A percentile compares a stretch with the other conserved stretches of the same genome.
Conservation (phyloP, 2,113 vertebrate genomes). For the Indicator maculatus region DNA sequence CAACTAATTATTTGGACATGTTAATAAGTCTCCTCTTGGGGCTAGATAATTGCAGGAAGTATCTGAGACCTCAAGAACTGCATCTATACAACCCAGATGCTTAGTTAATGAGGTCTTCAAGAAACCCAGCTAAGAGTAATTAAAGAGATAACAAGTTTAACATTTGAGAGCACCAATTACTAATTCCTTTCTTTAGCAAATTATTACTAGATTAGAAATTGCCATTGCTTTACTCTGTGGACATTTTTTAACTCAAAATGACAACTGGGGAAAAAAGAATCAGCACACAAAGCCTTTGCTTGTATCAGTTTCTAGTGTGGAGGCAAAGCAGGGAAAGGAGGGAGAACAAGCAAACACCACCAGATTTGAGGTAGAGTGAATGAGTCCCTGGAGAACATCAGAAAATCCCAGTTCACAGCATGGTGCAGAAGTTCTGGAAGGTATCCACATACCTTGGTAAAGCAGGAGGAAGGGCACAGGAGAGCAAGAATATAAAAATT, state of each 20-base stretch:
- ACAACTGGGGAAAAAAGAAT: accelerated
- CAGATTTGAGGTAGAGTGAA: not conserved
- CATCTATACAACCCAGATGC: conserved; percentile 19
- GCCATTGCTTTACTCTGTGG: not conserved
- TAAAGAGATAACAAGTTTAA: conserved; percentile 23
- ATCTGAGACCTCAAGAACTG: not conserved
- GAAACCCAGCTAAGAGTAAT: conserved; percentile 13
- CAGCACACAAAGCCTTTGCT: not conserved
- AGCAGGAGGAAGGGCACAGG: not conserved
- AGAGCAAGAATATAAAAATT: not conserved
- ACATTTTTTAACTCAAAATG: not conserved
- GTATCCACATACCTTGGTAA: not conserved
- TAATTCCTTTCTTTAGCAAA: not conserved
- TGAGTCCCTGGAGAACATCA: not conserved
- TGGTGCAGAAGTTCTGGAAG: not conserved
- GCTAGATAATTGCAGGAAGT: not conserved
- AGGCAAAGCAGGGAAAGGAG: not conserved
- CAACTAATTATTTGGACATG: not conserved
- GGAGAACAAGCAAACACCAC: not conserved
- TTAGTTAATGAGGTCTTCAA: conserved; percentile 5
- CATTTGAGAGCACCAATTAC: not conserved
- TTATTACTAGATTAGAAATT: not conserved
- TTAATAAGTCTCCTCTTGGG: not conserved
- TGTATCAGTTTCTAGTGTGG: not conserved
- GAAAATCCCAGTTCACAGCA: not conserved